Percentiles rank a stretch among this genome's conserved stretches.
Conservation (phyloP, 2,797 vertebrate species). For the Cryptoprocta ferox region DNA sequence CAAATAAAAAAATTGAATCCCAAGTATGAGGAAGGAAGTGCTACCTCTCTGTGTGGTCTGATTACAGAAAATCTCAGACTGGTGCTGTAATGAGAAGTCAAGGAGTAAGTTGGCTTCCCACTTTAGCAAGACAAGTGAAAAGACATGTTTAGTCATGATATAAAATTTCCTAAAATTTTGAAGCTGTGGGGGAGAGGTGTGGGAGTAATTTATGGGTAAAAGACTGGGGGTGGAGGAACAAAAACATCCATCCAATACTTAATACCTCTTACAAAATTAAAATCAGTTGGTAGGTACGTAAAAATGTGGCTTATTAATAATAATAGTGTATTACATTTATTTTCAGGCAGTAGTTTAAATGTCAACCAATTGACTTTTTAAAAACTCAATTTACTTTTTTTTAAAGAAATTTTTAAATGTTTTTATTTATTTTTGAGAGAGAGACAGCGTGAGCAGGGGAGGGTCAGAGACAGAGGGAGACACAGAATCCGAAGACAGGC, state of each 20-base stretch:
- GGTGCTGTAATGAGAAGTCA: not conserved
- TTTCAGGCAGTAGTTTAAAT: slow-evolving; percentile 51
- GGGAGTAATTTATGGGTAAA: slow-evolving; percentile 38
- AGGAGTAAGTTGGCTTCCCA: slow-evolving; percentile 4
- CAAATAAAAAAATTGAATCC: not conserved
- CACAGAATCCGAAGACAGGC: too few relatives aligned
- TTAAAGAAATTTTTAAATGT: too few relatives aligned
- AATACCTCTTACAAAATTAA: slow-evolving; percentile 53
- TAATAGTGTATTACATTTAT: slow-evolving; percentile 28
- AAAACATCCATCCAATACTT: slow-evolving; percentile 15
- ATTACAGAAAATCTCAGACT: slow-evolving; percentile 30
- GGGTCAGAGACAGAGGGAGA: too few relatives aligned
- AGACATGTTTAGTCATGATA: not conserved
- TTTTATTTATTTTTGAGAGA: too few relatives aligned
- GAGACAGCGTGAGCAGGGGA: too few relatives aligned
- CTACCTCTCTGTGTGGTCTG: not conserved
- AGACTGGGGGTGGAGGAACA: not conserved
- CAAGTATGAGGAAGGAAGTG: not conserved
- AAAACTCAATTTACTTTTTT: not conserved
- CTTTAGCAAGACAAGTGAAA: slow-evolving; percentile 40
- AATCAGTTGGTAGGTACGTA: slow-evolving; percentile 9
- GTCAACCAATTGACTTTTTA: slow-evolving; percentile 38
- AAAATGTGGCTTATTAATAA: slow-evolving; percentile 33
- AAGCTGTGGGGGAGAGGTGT: not conserved
- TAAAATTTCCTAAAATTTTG: slow-evolving; percentile 6